These are phyloP conservation scores for Sminthurinus signatus DNA, from an alignment of 1,140 invertebrate species.

Conservation along the genomic window DNA sequence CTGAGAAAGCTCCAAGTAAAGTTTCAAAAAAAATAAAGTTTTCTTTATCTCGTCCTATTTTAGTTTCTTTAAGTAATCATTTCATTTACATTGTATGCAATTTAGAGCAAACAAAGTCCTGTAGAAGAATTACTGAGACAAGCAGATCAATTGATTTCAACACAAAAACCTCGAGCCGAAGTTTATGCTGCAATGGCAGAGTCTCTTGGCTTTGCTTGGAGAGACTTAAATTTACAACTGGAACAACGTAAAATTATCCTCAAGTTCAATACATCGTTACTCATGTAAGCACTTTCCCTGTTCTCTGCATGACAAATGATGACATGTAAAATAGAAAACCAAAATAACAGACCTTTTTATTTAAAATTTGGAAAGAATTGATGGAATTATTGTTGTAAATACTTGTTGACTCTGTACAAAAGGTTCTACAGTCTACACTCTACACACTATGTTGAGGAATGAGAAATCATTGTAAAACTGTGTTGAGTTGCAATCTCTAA, in stretches of 20 bases:
- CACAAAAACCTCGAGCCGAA: conserved; percentile 66
- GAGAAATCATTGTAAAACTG: too few relatives aligned
- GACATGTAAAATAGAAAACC: too few relatives aligned
- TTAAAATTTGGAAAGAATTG: neutral
- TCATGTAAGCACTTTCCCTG: conserved; percentile 7
- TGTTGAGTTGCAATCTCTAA: too few relatives aligned
- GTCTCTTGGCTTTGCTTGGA: conserved; percentile 78
- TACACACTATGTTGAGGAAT: too few relatives aligned
- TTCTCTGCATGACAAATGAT: too few relatives aligned
- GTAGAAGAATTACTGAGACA: conserved; percentile 79
- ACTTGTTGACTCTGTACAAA: too few relatives aligned
- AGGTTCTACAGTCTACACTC: too few relatives aligned
- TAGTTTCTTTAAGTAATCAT: conserved; percentile 16
- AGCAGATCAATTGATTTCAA: conserved; percentile 74
- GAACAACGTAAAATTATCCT: conserved; percentile 57
- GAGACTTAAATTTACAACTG: conserved; percentile 62
- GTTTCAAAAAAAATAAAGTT: too few relatives aligned
- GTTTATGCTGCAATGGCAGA: conserved; percentile 89
- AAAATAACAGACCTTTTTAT: neutral
- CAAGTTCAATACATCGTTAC: conserved; percentile 42
- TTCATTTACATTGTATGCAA: neutral
- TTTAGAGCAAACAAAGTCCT: conserved; percentile 59
- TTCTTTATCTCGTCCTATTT: too few relatives aligned
- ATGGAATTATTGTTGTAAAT: too few relatives aligned
- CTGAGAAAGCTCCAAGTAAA: conserved; percentile 72